Conservation (phyloP, 2,888 invertebrate species). For the Ectropis crepuscularia region DNA sequence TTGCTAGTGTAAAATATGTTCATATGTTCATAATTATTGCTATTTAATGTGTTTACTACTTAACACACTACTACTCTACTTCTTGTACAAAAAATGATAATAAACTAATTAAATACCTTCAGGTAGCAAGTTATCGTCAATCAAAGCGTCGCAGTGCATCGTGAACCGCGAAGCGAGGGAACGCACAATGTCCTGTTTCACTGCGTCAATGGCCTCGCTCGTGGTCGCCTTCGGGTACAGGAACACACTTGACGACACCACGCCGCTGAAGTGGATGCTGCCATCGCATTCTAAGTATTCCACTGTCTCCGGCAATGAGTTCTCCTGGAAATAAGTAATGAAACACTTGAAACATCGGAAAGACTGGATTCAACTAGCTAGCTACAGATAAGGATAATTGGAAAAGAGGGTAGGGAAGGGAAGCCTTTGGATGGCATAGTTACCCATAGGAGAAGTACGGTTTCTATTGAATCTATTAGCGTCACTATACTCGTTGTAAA, state of each 20-base stretch:
- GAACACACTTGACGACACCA: constrained; percentile 90
- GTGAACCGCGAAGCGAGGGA: constrained; percentile 94
- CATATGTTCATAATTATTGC: too few relatives aligned
- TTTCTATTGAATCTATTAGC: too few relatives aligned
- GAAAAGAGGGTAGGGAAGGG: too few relatives aligned
- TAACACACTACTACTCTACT: too few relatives aligned
- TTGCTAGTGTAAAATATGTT: too few relatives aligned
- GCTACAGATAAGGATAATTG: too few relatives aligned
- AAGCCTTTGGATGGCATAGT: too few relatives aligned
- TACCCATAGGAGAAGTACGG: too few relatives aligned
- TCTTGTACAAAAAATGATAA: too few relatives aligned
- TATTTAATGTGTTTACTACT: too few relatives aligned
- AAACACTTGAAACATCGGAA: neutral
- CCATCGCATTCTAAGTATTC: constrained; percentile 86
- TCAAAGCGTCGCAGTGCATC: constrained; percentile 96
- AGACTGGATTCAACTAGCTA: too few relatives aligned
- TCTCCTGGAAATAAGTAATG: constrained; percentile 63
- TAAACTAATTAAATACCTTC: constrained; percentile 82
- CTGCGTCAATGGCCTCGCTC: constrained; percentile 88
- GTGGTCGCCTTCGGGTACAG: constrained; percentile 91
- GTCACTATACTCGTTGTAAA: too few relatives aligned
- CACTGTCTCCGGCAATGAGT: constrained; percentile 73
- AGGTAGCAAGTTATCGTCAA: constrained; percentile 90
- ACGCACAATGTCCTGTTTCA: constrained; percentile 93
- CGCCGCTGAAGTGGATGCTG: constrained; percentile 89